A percentile compares a stretch with the other conserved stretches of the same genome.
These are phyloP conservation scores for Rugalucina vietnamica DNA, from an alignment of 2,888 invertebrate species.

Conservation along the genomic window DNA sequence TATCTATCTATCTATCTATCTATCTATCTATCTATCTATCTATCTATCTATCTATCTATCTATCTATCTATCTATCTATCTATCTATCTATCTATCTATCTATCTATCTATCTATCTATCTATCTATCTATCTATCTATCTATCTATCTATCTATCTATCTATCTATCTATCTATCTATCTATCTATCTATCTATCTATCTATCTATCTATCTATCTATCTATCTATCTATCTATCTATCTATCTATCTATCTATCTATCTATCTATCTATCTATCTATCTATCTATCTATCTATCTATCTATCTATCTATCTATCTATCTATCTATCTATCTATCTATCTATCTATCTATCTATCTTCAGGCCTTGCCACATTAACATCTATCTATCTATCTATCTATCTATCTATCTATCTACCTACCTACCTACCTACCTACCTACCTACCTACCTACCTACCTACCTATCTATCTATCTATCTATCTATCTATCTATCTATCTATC, in stretches of 20 bases:
- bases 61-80: slow-evolving; percentile 4
- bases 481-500: background rate
- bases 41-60: slow-evolving; percentile 4
- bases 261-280: slow-evolving; percentile 3
- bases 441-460: too few species aligned
- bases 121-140: slow-evolving; percentile 9
- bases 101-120: slow-evolving; percentile 1
- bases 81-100: slow-evolving; percentile 4
- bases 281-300: slow-evolving; percentile 3
- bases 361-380: too few species aligned
- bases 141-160: slow-evolving; percentile 9
- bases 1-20: slow-evolving; percentile 4
- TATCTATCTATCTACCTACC: too few species aligned
- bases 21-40: slow-evolving; percentile 4
- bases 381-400: too few species aligned
- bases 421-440: too few species aligned
- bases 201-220: slow-evolving; percentile 4
- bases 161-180: slow-evolving; percentile 9
- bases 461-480: too few species aligned
- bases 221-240: slow-evolving; percentile 4
- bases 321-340: slow-evolving; percentile 2
- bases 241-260: slow-evolving; percentile 5
- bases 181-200: slow-evolving; percentile 4
- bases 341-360: background rate
- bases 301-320: background rate